These are phyloP conservation scores for Pagetopsis macropterus DNA, from an alignment of 2,797 vertebrate species.

Conservation along the genomic window DNA sequence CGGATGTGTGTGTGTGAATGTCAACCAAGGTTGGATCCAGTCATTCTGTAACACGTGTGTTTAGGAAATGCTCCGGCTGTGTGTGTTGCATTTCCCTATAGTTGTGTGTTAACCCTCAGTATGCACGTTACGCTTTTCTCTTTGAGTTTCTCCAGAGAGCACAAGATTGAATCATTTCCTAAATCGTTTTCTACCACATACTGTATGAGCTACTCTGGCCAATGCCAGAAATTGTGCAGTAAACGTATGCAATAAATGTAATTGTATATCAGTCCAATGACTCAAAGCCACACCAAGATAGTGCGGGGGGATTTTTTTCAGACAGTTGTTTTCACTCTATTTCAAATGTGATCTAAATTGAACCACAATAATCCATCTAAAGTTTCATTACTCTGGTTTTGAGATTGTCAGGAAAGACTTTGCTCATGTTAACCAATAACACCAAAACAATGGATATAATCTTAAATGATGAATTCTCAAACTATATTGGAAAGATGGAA, in stretches of 20 bases:
- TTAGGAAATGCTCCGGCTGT: constrained; percentile 9
- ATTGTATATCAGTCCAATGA: constrained; percentile 30
- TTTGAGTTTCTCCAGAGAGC: constrained; percentile 19
- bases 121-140: constrained; percentile 11
- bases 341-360: constrained; percentile 43
- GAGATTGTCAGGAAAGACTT: constrained; percentile 62
- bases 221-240: constrained; percentile 19
- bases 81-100: neutral
- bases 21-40: constrained; percentile 75
- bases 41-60: constrained; percentile 56
- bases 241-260: constrained; percentile 30
- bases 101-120: constrained; percentile 3
- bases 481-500: constrained; percentile 24
- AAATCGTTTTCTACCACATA: constrained; percentile 19
- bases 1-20: constrained; percentile 69
- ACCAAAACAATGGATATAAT: constrained; percentile 33
- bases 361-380: constrained; percentile 37
- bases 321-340: constrained; percentile 13
- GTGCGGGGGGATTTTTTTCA: neutral
- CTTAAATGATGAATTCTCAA: constrained; percentile 40
- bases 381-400: constrained; percentile 54
- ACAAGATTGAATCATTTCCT: constrained; percentile 25
- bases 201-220: constrained; percentile 1
- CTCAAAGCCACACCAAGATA: constrained; percentile 38
- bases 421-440: constrained; percentile 41